Evolutionary conservation across 1,140 invertebrate species (phyloP).

Genomic region (Chrysoperla carnea): DNA sequence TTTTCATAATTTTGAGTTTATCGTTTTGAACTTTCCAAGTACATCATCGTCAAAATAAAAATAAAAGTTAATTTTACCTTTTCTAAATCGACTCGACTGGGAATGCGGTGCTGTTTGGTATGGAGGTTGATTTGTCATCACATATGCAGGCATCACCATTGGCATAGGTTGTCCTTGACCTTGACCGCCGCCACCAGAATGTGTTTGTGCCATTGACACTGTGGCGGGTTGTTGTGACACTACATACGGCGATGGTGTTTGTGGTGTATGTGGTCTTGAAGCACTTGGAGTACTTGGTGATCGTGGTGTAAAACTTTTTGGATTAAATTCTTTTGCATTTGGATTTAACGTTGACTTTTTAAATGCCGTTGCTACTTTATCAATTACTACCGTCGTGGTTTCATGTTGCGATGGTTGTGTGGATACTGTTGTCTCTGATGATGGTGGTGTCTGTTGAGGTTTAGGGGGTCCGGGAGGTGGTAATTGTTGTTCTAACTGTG

Average conservation of each 20-base stretch:
- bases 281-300: conserved; percentile 47
- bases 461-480: conserved; percentile 10
- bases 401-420: conserved; percentile 15
- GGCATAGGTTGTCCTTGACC: conserved; percentile 22
- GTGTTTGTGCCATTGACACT: conserved; percentile 16
- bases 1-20: no score
- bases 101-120: conserved; percentile 29
- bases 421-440: conserved; percentile 12
- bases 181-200: conserved; percentile 10
- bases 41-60: no score
- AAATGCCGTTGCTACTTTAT: conserved; percentile 40
- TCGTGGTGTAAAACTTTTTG: conserved; percentile 65
- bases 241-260: conserved; percentile 44
- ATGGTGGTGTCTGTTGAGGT: conserved; percentile 12
- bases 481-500: conserved; percentile 7
- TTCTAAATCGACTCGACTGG: conserved; percentile 28
- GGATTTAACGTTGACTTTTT: conserved; percentile 73
- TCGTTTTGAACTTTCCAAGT: no score
- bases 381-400: conserved; percentile 21
- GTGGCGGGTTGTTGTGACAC: conserved; percentile 9
- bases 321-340: conserved; percentile 75
- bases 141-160: conserved; percentile 28
- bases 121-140: conserved; percentile 28
- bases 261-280: conserved; percentile 64
- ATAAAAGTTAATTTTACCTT: conserved; percentile 14